Evolutionary conservation across 2,888 invertebrate species (phyloP).

Genomic region (Operophtera brumata): DNA sequence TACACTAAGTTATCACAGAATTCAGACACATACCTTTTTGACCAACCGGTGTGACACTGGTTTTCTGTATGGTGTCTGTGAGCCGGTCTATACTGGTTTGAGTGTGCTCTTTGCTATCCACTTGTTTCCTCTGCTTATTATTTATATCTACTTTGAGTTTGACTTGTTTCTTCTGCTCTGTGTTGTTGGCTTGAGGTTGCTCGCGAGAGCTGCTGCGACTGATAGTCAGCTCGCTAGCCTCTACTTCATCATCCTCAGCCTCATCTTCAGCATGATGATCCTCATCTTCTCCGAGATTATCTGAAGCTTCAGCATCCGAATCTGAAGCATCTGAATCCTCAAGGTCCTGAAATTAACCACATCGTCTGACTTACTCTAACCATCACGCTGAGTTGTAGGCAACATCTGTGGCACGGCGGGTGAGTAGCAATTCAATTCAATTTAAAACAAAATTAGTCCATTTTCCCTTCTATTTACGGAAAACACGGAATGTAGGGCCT

Average conservation of each 20-base stretch:
- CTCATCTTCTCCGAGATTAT: constrained; percentile 24
- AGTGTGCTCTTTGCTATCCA: constrained; percentile 14
- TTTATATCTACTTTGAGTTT: constrained; percentile 13
- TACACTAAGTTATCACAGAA: too few species aligned
- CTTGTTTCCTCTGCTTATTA: constrained; percentile 26
- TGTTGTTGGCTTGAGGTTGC: constrained; percentile 23
- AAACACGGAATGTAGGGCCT: too few species aligned
- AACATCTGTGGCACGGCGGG: too few species aligned
- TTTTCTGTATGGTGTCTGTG: constrained; percentile 53
- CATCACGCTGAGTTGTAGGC: too few species aligned
- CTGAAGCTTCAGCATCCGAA: constrained; percentile 25
- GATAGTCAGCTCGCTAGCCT: constrained; percentile 52
- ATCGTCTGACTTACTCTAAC: too few species aligned
- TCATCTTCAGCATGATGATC: constrained; percentile 51
- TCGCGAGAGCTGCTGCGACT: constrained; percentile 46
- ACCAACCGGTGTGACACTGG: constrained; percentile 56
- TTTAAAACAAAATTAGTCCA: too few species aligned
- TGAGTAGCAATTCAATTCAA: too few species aligned
- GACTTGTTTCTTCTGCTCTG: constrained; percentile 24
- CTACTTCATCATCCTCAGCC: constrained; percentile 50
- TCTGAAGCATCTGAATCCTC: constrained; percentile 53
- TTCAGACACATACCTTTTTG: constrained; percentile 52
- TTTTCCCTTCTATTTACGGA: too few species aligned
- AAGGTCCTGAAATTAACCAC: constrained; percentile 46
- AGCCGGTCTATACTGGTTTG: constrained; percentile 48